Conservation (phyloP, 1,140 invertebrate genomes). For the Bombus balteatus region DNA sequence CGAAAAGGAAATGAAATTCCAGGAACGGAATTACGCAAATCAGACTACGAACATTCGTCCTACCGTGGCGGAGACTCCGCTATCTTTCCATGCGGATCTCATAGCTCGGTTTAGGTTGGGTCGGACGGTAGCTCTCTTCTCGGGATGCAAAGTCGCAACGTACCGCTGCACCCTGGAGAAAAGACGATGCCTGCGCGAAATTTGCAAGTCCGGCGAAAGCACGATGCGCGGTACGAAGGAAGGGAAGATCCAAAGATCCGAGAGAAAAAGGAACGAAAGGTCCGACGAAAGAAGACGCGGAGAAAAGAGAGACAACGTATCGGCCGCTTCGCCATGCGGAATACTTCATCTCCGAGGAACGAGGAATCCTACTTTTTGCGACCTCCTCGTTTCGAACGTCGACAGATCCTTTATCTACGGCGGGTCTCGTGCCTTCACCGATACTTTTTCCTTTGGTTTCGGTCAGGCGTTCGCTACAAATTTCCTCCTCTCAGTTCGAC, state of each 20-base stretch:
- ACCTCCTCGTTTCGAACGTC: slow-evolving; percentile 1
- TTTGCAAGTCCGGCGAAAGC: slow-evolving; percentile 76
- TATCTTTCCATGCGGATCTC: slow-evolving; percentile 70
- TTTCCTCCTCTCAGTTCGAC: slow-evolving; percentile 34
- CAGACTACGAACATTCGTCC: slow-evolving; percentile 62
- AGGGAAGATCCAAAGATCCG: slow-evolving; percentile 29
- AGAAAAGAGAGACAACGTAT: slow-evolving; percentile 18
- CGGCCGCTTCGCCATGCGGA: neutral
- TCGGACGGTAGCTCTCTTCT: slow-evolving; percentile 11
- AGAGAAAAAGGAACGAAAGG: slow-evolving; percentile 13
- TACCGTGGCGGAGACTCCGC: slow-evolving; percentile 39
- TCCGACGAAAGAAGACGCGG: neutral
- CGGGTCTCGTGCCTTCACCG: neutral
- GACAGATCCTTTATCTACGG: slow-evolving; percentile 13
- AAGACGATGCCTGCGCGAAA: slow-evolving; percentile 63
- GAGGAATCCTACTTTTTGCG: slow-evolving; percentile 23
- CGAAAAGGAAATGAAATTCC: slow-evolving; percentile 60
- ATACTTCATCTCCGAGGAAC: slow-evolving; percentile 23
- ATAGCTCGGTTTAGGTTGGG: slow-evolving; percentile 45
- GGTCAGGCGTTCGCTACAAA: neutral
- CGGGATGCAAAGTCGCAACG: slow-evolving; percentile 38
- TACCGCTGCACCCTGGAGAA: slow-evolving; percentile 31
- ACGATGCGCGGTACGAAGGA: slow-evolving; percentile 38
- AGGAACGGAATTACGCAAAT: slow-evolving; percentile 73
- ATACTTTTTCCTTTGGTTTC: too few species aligned